These are phyloP conservation scores for Neomorphus geoffroyi DNA, from an alignment of 2,797 vertebrate species.

Conservation along the genomic window DNA sequence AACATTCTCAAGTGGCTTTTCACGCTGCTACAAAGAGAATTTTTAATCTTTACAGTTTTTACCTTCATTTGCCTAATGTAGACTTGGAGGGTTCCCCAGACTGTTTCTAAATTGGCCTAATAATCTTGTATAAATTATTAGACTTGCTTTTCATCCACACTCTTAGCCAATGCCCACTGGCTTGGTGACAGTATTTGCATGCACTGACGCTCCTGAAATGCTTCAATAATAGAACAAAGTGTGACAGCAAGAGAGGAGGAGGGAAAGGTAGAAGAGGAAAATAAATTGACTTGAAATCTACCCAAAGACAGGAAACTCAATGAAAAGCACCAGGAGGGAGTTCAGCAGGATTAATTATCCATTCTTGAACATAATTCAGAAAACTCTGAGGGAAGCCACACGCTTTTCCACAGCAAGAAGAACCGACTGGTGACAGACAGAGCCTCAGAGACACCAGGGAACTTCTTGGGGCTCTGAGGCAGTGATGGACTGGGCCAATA, in stretches of 20 bases:
- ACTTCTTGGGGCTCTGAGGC: neutral
- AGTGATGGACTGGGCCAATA: neutral
- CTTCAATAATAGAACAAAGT: conserved; percentile 52
- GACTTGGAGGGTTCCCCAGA: conserved; percentile 10
- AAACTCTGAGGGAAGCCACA: neutral
- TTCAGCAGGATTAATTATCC: conserved; percentile 11
- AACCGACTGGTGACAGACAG: neutral
- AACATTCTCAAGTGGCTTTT: neutral
- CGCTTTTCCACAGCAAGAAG: neutral
- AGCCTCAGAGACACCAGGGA: neutral
- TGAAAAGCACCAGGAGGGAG: neutral
- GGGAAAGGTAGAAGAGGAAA: neutral
- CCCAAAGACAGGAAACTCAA: neutral
- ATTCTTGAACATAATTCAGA: neutral
- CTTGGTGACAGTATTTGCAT: neutral
- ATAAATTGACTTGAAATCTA: conserved; percentile 15
- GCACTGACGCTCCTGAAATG: neutral
- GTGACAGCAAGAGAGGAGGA: neutral
- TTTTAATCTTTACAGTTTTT: neutral
- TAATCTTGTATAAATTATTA: conserved; percentile 49
- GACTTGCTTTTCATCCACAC: conserved; percentile 2
- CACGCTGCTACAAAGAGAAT: neutral
- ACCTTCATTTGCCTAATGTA: conserved; percentile 21
- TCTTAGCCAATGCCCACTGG: neutral
- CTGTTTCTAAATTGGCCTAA: conserved; percentile 40